Conservation (phyloP, 2,888 invertebrate species). For the Atrina japonica region DNA sequence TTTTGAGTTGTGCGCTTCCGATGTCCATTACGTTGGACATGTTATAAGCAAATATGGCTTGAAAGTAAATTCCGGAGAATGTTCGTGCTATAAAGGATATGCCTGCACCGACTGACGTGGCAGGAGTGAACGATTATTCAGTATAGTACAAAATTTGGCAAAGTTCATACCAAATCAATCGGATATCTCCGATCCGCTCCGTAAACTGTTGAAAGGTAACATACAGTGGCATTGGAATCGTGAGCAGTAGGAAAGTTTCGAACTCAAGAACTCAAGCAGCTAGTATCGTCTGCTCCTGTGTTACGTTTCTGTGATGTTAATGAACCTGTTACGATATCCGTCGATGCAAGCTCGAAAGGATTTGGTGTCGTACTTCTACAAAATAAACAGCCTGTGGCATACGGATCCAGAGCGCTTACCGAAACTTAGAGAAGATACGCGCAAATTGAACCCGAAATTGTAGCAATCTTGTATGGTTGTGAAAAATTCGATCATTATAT, state of each 20-base stretch:
- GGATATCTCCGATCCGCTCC: constrained; percentile 15
- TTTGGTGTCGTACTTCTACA: constrained; percentile 3
- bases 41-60: constrained; percentile 28
- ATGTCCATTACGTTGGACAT: constrained; percentile 33
- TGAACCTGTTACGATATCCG: constrained; percentile 6
- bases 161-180: constrained; percentile 29
- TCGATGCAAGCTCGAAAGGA: constrained; percentile 21
- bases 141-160: constrained; percentile 10
- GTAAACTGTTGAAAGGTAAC: too few species aligned
- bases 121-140: constrained; percentile 19
- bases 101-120: constrained; percentile 27
- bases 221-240: not conserved
- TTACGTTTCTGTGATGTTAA: not conserved
- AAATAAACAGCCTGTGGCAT: constrained; percentile 3
- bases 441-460: constrained; percentile 35
- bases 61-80: constrained; percentile 25
- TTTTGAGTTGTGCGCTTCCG: constrained; percentile 29
- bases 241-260: constrained; percentile 15
- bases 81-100: constrained; percentile 23
- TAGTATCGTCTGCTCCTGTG: constrained; percentile 15
- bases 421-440: too few species aligned
- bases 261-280: constrained; percentile 2
- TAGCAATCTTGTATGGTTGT: constrained; percentile 29
- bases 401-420: constrained; percentile 15
- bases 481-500: too few species aligned